A percentile compares a stretch with the other conserved stretches of the same genome.
phyloP scores from a whole-genome alignment of 2,888 invertebrate species.

The Pammene aurita region DNA sequence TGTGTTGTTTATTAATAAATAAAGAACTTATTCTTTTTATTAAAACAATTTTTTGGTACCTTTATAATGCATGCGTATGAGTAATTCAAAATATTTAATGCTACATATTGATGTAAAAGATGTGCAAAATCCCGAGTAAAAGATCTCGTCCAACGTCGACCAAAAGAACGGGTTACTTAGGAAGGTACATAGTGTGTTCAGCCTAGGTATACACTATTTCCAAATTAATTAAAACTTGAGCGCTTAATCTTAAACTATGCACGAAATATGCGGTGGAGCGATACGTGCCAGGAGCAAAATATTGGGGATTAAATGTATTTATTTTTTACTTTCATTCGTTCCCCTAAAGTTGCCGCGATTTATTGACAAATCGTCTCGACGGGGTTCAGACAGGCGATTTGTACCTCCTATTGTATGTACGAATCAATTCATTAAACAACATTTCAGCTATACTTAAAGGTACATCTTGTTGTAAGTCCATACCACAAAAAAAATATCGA shows the following conservation, averaged over 20 bases:
- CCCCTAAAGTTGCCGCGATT: conserved; percentile 15
- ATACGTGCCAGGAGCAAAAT: conserved; percentile 50
- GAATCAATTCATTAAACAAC: neutral
- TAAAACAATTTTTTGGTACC: too few relatives aligned
- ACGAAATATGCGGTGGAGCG: conserved; percentile 31
- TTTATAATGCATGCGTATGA: too few relatives aligned
- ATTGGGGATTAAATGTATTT: conserved; percentile 49
- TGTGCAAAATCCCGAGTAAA: too few relatives aligned
- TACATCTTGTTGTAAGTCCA: too few relatives aligned
- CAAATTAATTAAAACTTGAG: conserved; percentile 36
- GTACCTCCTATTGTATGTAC: neutral
- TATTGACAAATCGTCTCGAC: conserved; percentile 21
- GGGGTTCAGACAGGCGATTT: neutral
- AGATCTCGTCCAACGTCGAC: too few relatives aligned
- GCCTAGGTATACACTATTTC: conserved; percentile 8
- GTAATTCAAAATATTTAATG: too few relatives aligned
- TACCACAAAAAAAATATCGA: too few relatives aligned
- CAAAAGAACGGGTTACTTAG: neutral
- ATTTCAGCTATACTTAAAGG: too few relatives aligned
- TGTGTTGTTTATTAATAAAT: too few relatives aligned
- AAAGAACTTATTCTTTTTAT: too few relatives aligned
- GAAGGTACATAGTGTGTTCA: neutral
- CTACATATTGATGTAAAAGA: too few relatives aligned
- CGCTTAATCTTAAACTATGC: conserved; percentile 31
- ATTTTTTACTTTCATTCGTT: conserved; percentile 40